Base-by-base conservation (phyloP, 1,140 invertebrate genomes). In the Copidosoma floridanum region DNA sequence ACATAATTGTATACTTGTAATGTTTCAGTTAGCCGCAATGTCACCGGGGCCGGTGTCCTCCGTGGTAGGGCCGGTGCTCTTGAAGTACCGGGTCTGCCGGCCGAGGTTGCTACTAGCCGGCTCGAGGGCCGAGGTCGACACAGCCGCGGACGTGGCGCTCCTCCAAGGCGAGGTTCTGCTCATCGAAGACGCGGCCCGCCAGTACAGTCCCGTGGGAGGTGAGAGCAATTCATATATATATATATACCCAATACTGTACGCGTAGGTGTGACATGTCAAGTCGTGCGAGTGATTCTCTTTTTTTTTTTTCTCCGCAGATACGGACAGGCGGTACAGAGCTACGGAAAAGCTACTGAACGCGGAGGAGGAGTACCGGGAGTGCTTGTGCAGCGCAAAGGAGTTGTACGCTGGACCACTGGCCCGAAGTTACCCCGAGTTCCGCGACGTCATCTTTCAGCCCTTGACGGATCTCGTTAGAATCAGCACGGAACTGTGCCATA, bases 101-200 rank as follows among this genome's bases (percentile, higher is more conserved):
- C 74, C 78, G 16, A 70, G 74, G 66, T 58, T 80, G 59, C 60
- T 85, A 54, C 81, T 88, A 23, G 85, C 85, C 20, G 85, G 85
- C 7, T 86, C 85, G 2, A 82, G 84, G 67, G 85, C 86, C 41
- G 83, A 84, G 40, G 82, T 86, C 18, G 83, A 86, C 65, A 82
- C 75, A 64, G 83, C 76, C 23, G 83, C 85, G 4, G 81, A 83
- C 29, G 83, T 85, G 7, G 69, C 77, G 16, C 76, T 82, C 0
- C 69, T 86, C 50, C 83, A 85, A 65, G 85, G 85, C 3, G 85
- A 87, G 69, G 81, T 86, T 2, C 65, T 86, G n/a, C 78, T 86
- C 12, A 79, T 85, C 51, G 84, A 86, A 68, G 82, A 84, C 61
- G 80, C 82, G 51, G 81, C 82, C 0, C 71, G 81, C 20, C 79